A percentile compares a stretch with the other conserved stretches of the same genome.
phyloP scores from a whole-genome alignment of 2,113 vertebrate species.

The Paracanthobrama guichenoti region DNA sequence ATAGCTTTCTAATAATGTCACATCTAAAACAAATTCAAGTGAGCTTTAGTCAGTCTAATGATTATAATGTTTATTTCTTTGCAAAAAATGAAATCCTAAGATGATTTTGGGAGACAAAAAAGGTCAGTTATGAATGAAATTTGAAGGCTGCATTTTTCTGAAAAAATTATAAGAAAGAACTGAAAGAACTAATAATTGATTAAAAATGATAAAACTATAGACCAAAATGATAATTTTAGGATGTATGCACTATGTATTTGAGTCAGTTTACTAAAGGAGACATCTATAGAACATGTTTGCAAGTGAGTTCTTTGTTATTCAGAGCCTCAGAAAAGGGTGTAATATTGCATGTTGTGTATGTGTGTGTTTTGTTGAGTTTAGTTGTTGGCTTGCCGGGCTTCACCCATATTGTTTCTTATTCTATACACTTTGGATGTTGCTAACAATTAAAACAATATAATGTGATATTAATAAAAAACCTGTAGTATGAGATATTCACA shows the following conservation, averaged over 20 bases:
- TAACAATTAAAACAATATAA: too few relatives aligned
- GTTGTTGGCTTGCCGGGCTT: neutral
- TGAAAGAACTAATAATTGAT: neutral
- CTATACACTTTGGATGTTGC: neutral
- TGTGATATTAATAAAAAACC: neutral
- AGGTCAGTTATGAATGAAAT: neutral
- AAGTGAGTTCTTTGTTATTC: neutral
- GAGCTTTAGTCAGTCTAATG: neutral
- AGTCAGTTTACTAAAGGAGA: neutral
- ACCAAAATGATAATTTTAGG: neutral
- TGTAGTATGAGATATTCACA: neutral
- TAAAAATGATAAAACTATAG: neutral
- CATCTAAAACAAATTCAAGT: neutral
- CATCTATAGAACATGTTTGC: neutral
- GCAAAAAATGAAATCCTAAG: neutral
- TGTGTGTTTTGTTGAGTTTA: neutral
- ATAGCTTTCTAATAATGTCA: neutral
- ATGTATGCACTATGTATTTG: neutral
- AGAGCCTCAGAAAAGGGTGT: neutral
- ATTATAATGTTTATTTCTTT: neutral
- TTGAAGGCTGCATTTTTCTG: neutral
- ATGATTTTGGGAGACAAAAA: neutral
- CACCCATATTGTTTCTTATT: neutral
- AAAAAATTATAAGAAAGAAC: too few relatives aligned
- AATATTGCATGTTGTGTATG: neutral